These are phyloP conservation scores for Xestia ashworthii DNA, from an alignment of 2,888 invertebrate species.

Conservation along the genomic window DNA sequence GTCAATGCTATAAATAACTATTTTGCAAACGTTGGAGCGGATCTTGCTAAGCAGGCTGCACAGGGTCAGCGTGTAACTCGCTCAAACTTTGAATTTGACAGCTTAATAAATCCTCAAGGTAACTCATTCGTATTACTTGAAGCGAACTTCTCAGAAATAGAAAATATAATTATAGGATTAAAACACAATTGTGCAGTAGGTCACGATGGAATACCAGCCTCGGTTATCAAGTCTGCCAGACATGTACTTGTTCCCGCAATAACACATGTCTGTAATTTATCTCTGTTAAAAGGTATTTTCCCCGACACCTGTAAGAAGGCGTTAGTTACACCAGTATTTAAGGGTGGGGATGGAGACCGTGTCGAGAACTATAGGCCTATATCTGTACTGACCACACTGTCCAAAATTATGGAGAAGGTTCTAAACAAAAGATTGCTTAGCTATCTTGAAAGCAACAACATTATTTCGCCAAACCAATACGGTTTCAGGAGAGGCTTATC, in stretches of 20 bases:
- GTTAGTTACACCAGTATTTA: no score
- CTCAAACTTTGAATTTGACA: background rate
- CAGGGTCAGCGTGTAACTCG: background rate
- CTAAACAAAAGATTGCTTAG: no score
- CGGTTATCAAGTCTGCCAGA: constrained; percentile 7
- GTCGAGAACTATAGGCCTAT: no score
- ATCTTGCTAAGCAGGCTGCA: background rate
- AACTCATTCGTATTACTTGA: constrained; percentile 1
- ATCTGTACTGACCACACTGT: no score
- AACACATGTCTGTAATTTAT: constrained; percentile 7
- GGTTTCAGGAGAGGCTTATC: no score
- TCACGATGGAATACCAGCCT: constrained; percentile 11
- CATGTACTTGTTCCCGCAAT: constrained; percentile 11
- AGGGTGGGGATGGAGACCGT: no score
- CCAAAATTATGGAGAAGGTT: no score
- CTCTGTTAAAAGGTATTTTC: no score
- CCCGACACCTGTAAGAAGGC: no score
- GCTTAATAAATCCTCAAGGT: background rate
- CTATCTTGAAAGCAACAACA: no score
- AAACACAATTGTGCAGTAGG: constrained; percentile 2
- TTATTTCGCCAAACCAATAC: no score
- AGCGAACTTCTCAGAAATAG: background rate
- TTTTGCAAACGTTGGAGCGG: background rate
- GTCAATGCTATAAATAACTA: background rate
- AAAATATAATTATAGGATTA: background rate